Percentiles rank a stretch among this genome's conserved stretches.
Conservation (phyloP, 2,797 vertebrate species). For the Capromys pilorides region DNA sequence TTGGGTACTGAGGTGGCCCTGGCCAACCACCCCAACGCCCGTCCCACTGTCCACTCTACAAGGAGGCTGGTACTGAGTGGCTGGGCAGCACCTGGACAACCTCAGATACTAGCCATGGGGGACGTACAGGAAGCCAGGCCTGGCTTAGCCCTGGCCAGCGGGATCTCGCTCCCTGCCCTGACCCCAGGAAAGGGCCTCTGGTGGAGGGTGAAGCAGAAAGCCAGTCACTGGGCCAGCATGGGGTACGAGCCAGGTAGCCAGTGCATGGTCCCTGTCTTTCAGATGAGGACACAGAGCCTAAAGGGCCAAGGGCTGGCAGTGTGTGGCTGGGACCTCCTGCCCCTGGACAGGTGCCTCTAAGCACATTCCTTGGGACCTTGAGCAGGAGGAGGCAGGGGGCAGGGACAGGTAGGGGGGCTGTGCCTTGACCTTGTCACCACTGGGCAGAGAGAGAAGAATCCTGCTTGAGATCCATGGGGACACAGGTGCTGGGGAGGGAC, state of each 20-base stretch:
- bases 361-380: background rate
- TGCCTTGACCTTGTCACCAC: background rate
- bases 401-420: background rate
- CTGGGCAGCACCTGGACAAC: background rate
- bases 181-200: background rate
- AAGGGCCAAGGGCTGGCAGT: background rate
- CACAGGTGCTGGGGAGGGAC: background rate
- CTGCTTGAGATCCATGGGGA: background rate
- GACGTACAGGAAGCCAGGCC: background rate
- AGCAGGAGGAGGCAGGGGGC: background rate
- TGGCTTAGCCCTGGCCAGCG: background rate
- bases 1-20: background rate
- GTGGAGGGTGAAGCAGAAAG: background rate
- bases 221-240: background rate
- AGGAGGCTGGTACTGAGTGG: background rate
- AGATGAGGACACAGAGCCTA: background rate
- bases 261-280: background rate
- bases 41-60: background rate
- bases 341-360: background rate
- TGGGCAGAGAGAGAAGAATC: background rate
- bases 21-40: background rate
- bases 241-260: background rate
- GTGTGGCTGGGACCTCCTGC: background rate
- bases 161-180: background rate
- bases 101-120: fast-evolving